A percentile compares a stretch with the other conserved stretches of the same genome.
These are phyloP conservation scores for Oceanites oceanicus DNA, from an alignment of 2,113 vertebrate species.

Conservation along the genomic window DNA sequence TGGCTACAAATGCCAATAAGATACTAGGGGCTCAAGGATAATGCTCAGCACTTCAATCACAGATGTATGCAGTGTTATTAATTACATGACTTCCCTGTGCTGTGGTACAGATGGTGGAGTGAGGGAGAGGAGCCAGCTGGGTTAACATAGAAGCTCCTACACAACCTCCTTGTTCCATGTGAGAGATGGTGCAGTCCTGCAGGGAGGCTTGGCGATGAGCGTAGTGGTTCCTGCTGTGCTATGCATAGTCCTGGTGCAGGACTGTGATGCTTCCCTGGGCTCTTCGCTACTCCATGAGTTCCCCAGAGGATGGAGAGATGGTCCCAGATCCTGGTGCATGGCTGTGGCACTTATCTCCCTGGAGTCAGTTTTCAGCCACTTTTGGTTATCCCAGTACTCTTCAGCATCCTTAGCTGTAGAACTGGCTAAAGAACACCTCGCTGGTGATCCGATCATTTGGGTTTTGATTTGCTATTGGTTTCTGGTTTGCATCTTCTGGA, in stretches of 20 bases:
- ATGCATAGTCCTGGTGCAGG: not conserved
- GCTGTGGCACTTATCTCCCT: not conserved
- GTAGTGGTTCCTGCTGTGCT: not conserved
- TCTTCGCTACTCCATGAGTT: not conserved
- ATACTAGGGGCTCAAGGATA: not conserved
- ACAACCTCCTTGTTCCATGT: rapidly evolving
- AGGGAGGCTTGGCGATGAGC: not conserved
- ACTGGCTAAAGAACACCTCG: not conserved
- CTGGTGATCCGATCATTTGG: not conserved
- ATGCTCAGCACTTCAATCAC: not conserved
- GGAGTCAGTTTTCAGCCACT: not conserved
- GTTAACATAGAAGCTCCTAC: not conserved
- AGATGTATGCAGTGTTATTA: not conserved
- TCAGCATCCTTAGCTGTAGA: not conserved
- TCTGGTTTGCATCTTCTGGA: not conserved
- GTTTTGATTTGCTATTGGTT: not conserved
- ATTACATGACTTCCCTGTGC: not conserved
- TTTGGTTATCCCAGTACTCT: not conserved
- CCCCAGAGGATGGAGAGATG: not conserved
- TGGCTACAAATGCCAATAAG: conserved; percentile 28
- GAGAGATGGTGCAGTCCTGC: not conserved
- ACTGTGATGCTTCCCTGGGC: not conserved
- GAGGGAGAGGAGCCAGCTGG: not conserved
- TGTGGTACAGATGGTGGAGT: not conserved
- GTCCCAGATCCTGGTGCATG: rapidly evolving